phyloP scores from a whole-genome alignment of 1,140 invertebrate species.

The Panulirus ornatus region DNA sequence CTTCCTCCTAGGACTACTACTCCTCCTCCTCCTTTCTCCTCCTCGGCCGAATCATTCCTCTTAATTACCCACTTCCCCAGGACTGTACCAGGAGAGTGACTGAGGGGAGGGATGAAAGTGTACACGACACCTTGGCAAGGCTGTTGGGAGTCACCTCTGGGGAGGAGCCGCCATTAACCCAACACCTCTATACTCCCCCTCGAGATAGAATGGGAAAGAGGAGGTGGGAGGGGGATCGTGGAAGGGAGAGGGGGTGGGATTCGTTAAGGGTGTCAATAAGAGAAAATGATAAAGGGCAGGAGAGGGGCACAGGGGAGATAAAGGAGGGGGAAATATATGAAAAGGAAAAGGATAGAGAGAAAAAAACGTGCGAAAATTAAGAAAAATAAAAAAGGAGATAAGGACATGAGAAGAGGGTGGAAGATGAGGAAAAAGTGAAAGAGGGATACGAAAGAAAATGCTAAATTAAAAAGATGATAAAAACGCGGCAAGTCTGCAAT shows the following conservation, averaged over 20 bases:
- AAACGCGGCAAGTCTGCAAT: neutral
- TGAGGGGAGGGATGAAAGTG: neutral
- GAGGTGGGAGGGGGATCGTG: no score
- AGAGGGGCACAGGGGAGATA: no score
- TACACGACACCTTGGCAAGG: neutral
- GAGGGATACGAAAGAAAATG: neutral
- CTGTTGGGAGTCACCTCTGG: neutral
- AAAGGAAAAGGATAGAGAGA: neutral
- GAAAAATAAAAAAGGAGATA: neutral
- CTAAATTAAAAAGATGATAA: neutral
- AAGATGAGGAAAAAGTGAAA: neutral
- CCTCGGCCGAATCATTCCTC: neutral
- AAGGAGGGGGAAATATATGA: neutral
- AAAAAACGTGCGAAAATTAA: neutral
- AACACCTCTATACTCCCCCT: neutral
- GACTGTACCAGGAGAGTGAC: neutral
- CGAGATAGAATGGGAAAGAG: no score
- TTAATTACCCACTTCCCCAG: neutral
- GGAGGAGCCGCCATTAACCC: neutral
- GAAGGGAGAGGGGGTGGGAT: no score
- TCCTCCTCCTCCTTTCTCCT: neutral
- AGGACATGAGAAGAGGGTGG: neutral
- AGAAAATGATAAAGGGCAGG: no score
- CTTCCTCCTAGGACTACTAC: neutral
- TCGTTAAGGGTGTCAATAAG: no score